Evolutionary conservation across 2,888 invertebrate genomes (phyloP).

Genomic region (Eretmocerus hayati): DNA sequence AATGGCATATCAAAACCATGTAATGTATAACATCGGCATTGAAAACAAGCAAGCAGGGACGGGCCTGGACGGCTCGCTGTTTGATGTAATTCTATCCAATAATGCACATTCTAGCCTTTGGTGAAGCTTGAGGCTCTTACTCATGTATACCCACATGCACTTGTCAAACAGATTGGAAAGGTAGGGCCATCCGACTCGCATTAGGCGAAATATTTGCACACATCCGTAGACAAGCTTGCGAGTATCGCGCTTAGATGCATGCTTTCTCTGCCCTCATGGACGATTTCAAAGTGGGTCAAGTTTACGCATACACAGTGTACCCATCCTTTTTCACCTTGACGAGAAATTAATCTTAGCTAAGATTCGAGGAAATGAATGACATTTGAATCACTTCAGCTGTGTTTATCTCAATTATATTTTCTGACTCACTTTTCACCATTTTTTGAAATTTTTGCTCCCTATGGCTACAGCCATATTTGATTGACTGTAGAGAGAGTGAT

Average conservation of each 20-base stretch:
- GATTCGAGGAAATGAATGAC: too few relatives aligned
- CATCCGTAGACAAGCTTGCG: neutral
- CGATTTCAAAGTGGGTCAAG: constrained; percentile 12
- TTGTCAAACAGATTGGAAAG: constrained; percentile 26
- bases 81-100: constrained; percentile 46
- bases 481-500: too few relatives aligned
- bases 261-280: neutral
- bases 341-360: too few relatives aligned
- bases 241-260: neutral
- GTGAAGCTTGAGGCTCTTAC: constrained; percentile 23
- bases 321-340: too few relatives aligned
- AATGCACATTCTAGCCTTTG: constrained; percentile 44
- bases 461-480: too few relatives aligned
- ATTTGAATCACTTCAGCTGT: too few relatives aligned
- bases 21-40: constrained; percentile 3
- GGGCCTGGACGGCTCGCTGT: constrained; percentile 27
- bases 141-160: constrained; percentile 13
- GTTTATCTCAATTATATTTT: too few relatives aligned
- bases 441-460: too few relatives aligned
- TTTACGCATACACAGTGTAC: too few relatives aligned
- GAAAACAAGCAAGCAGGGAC: constrained; percentile 7
- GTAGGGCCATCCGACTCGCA: constrained; percentile 14
- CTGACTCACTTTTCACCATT: too few relatives aligned
- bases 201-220: neutral
- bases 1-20: constrained; percentile 7